These are phyloP conservation scores for Mus musculus DNA, from an alignment of 2,113 vertebrate species.

Conservation along the genomic window DNA sequence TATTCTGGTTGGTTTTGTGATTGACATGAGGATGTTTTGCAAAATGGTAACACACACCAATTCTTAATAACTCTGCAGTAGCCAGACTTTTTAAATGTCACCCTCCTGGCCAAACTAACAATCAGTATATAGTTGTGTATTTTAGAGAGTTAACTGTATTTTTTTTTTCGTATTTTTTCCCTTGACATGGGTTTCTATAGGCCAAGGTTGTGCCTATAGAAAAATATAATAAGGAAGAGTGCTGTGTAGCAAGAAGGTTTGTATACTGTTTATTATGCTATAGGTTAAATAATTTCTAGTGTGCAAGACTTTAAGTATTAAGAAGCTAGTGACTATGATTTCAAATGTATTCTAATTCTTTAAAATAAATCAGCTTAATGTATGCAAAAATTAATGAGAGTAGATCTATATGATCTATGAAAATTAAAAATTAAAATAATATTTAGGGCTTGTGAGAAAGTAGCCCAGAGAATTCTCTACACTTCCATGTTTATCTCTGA, in stretches of 20 bases:
- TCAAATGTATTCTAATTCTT: background rate
- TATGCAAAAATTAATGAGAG: background rate
- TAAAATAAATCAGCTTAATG: background rate
- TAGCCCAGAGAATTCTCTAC: background rate
- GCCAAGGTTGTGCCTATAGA: background rate
- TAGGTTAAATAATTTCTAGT: conserved; percentile 43
- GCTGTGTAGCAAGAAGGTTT: background rate
- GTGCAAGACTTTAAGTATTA: background rate
- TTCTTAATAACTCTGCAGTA: background rate
- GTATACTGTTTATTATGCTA: background rate
- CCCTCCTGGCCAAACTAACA: background rate
- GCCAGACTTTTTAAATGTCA: conserved; percentile 10
- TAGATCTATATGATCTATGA: background rate
- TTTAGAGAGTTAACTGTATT: background rate
- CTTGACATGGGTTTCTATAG: background rate
- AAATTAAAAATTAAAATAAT: background rate
- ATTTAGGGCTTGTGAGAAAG: background rate
- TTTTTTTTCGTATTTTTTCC: background rate
- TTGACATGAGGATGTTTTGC: background rate
- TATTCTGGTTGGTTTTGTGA: background rate
- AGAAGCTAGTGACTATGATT: background rate
- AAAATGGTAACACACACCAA: conserved; percentile 18
- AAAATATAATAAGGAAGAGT: background rate
- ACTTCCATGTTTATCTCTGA: conserved; percentile 26
- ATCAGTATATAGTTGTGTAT: conserved; percentile 2